Conservation (phyloP, 2,797 vertebrate species). For the Acropternis orthonyx region DNA sequence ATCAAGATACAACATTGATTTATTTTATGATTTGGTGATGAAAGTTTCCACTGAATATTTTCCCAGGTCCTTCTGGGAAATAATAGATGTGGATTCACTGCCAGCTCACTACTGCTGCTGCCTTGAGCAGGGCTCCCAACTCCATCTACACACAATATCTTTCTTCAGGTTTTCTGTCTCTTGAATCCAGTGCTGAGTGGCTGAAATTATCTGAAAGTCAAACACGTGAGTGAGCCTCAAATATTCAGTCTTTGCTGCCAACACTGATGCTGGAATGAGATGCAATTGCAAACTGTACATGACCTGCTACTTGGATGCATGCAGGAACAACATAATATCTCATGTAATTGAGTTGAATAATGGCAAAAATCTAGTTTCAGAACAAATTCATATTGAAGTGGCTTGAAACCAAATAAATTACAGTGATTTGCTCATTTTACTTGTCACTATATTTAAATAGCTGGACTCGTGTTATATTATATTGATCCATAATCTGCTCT, state of each 20-base stretch:
- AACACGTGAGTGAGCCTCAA: not conserved
- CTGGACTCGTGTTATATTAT: not conserved
- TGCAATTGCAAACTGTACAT: not conserved
- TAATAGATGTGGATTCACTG: not conserved
- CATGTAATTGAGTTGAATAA: conserved; percentile 3
- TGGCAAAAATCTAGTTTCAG: not conserved
- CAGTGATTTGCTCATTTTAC: not conserved
- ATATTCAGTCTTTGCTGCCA: conserved; percentile 4
- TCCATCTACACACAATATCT: not conserved
- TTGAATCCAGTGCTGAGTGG: not conserved
- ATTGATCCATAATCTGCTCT: not conserved
- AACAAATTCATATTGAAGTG: not conserved
- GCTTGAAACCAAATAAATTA: not conserved
- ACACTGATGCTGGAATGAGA: not conserved
- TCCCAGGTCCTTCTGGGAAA: not conserved
- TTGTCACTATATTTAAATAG: not conserved
- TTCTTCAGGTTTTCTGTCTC: not conserved
- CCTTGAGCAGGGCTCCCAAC: not conserved
- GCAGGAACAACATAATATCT: not conserved
- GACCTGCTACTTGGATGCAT: not conserved
- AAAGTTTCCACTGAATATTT: not conserved
- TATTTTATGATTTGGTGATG: not conserved
- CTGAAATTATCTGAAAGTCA: not conserved
- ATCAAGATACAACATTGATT: not conserved
- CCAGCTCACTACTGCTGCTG: not conserved